Percentiles rank a stretch among this genome's conserved stretches.
Evolutionary conservation across 2,113 vertebrate genomes (phyloP).

Genomic region (Procapra przewalskii): DNA sequence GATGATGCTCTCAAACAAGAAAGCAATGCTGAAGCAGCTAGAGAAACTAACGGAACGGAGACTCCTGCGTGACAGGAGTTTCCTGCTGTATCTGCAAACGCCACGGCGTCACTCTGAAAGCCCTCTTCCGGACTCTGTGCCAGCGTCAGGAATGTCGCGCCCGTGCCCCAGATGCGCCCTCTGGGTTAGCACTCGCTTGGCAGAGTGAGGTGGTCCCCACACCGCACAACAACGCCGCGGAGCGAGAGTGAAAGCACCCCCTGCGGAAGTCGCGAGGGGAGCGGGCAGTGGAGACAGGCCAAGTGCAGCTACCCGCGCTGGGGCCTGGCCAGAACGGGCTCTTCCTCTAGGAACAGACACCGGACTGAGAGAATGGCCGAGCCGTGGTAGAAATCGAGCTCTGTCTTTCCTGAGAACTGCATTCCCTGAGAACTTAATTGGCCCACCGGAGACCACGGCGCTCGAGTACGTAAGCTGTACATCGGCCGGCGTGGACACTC

Average conservation of each 20-base stretch:
- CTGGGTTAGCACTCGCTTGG: not conserved
- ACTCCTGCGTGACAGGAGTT: accelerated
- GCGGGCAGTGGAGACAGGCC: accelerated
- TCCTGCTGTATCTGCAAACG: not conserved
- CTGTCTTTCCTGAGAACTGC: not conserved
- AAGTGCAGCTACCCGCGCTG: accelerated
- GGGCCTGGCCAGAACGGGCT: not conserved
- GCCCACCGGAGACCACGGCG: accelerated
- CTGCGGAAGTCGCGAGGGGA: not conserved
- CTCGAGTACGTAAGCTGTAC: accelerated
- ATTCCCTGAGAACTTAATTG: not conserved
- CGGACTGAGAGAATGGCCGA: accelerated
- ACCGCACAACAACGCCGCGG: accelerated
- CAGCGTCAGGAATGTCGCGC: accelerated
- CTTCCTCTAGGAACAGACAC: not conserved
- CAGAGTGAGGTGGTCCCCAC: accelerated
- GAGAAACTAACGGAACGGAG: not conserved
- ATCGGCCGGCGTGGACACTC: accelerated
- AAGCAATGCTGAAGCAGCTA: accelerated
- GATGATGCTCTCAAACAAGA: not conserved
- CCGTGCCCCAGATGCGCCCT: accelerated
- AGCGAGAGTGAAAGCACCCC: accelerated
- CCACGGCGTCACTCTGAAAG: not conserved
- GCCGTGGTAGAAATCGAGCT: not conserved
- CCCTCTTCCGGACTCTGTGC: not conserved